Evolutionary conservation across 2,888 invertebrate genomes (phyloP), one percentile per base, ranked within the genome.

Genomic region (Baronia brevicornis): DNA sequence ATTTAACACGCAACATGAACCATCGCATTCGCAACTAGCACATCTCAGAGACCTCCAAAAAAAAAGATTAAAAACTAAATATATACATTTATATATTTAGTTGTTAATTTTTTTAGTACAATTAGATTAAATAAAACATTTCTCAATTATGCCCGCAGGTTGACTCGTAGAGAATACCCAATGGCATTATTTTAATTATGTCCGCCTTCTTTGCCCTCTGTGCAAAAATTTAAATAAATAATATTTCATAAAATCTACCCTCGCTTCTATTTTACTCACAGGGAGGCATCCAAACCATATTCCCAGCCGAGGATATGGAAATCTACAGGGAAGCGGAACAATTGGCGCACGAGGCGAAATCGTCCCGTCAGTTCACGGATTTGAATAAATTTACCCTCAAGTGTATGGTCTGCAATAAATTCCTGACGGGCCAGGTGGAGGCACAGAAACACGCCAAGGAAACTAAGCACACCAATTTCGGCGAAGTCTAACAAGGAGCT

Each of bases 321-420:
- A 87, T 95, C 8, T 87, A 94, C 41, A 79, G 86, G 31, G 92
- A 95, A 71, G 97, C 97, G 0, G 89, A 93, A 48, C 92, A 94
- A 54, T 63, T 98, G 27, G 96, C 95, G 0, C 86, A 87, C 32
- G 96, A 97, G 77, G 96, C 96, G 0, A 94, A 95, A 65, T 91
- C 93, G 1, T 93, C 94, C 41, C 86, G 94, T 39, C 96, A 97
- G 71, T 97, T 90, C 67, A 97, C 97, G 0, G 96, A 97, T 75
- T 88, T 96, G 3, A 89, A 92, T 59, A 93, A 92, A 57, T 96
- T 97, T 55, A 91, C 91, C 0, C 73, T 97, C 6, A 90, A 91
- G 45, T 97, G 97, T 68, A 78, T 90, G 59, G 86, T 90, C n/a
- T 97, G 97, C 61, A 87, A 93, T 50, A 79, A 88, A 14, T 78